phyloP scores from a whole-genome alignment of 2,113 vertebrate genomes.

The Paratilapia polleni region DNA sequence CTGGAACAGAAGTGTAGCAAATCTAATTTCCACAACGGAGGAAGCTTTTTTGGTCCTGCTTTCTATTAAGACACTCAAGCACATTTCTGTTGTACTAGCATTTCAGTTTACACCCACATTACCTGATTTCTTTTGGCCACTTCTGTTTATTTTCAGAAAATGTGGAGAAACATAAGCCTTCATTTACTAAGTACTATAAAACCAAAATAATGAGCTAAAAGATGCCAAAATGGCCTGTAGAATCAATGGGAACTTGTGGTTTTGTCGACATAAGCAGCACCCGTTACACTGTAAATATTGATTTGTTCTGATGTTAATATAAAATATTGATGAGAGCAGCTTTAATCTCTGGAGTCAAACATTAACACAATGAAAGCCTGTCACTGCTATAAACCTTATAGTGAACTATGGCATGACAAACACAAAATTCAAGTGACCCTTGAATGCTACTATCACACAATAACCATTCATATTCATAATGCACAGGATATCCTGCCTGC shows the following conservation, averaged over 20 bases:
- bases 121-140: neutral
- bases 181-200: neutral
- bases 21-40: slow-evolving; percentile 21
- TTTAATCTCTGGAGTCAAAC: neutral
- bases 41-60: neutral
- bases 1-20: slow-evolving; percentile 7
- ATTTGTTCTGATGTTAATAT: neutral
- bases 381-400: neutral
- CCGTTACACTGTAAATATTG: neutral
- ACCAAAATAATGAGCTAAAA: neutral
- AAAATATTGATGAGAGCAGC: neutral
- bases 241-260: neutral
- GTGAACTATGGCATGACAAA: neutral
- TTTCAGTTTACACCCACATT: neutral
- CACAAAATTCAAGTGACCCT: neutral
- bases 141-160: neutral
- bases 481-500: slow-evolving; percentile 62
- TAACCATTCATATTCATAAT: slow-evolving; percentile 28
- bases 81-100: too few relatives aligned
- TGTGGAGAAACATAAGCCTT: neutral
- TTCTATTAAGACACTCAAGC: slow-evolving; percentile 5
- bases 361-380: neutral
- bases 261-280: too few relatives aligned
- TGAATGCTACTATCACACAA: slow-evolving; percentile 13
- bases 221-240: neutral